Evolutionary conservation across 2,797 vertebrate genomes (phyloP).

Genomic region (Prionace glauca): DNA sequence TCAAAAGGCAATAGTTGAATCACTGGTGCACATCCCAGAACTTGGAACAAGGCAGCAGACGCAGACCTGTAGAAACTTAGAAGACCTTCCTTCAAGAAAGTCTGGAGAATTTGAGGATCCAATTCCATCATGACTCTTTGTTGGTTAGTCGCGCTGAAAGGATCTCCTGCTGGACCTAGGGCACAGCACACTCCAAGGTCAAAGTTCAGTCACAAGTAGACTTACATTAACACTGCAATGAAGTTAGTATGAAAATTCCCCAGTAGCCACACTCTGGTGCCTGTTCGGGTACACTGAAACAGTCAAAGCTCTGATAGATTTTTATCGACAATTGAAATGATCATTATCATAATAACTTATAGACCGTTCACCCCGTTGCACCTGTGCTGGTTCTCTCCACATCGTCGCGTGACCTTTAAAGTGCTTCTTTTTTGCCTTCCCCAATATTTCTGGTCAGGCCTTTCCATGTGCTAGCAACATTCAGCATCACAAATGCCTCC

Average conservation of each 20-base stretch:
- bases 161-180: background rate
- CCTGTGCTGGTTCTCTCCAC: background rate
- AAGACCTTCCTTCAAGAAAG: slow-evolving; percentile 8
- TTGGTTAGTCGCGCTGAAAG: background rate
- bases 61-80: background rate
- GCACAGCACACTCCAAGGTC: background rate
- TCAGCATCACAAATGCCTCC: background rate
- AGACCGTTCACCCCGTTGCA: background rate
- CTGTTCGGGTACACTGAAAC: background rate
- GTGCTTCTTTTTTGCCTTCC: background rate
- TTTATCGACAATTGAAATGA: background rate
- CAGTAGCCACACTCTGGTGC: too few species aligned
- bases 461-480: background rate
- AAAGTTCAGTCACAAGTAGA: too few species aligned
- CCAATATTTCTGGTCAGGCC: background rate
- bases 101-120: background rate
- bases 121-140: background rate
- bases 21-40: background rate
- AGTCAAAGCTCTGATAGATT: background rate
- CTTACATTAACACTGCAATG: too few species aligned
- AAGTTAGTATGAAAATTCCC: too few species aligned
- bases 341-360: background rate
- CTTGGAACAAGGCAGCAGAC: too few species aligned
- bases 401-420: background rate
- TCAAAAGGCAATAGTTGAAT: background rate